Evolutionary conservation across 2,888 invertebrate genomes (phyloP).

Genomic region (Saturnia pavonia): DNA sequence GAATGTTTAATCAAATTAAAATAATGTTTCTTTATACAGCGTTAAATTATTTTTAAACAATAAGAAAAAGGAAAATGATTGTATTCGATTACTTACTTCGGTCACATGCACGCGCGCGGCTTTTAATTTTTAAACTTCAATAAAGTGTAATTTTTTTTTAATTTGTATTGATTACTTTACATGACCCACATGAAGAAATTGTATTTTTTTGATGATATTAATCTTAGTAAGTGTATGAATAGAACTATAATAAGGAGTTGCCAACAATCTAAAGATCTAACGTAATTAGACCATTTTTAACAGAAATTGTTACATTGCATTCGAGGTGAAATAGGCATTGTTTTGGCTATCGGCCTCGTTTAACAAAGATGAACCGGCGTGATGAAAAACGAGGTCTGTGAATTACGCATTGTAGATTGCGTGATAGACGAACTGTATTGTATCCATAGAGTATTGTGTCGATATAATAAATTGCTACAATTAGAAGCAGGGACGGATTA

Average conservation of each 20-base stretch:
- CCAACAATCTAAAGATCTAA: neutral
- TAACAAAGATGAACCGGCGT: constrained; percentile 30
- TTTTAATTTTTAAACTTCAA: too few species aligned
- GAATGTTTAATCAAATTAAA: too few species aligned
- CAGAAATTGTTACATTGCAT: constrained; percentile 33
- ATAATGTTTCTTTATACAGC: too few species aligned
- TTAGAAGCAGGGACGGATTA: too few species aligned
- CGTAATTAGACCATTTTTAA: constrained; percentile 24
- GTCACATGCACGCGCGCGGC: too few species aligned
- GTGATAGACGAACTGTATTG: constrained; percentile 5
- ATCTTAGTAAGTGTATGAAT: neutral
- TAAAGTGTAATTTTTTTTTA: too few species aligned
- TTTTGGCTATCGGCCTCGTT: constrained; percentile 33
- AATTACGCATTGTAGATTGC: constrained; percentile 18
- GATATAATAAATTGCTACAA: constrained; percentile 1
- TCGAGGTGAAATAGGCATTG: constrained; percentile 40
- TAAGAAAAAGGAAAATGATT: too few species aligned
- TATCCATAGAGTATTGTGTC: constrained; percentile 12
- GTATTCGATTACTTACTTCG: too few species aligned
- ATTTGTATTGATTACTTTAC: too few species aligned
- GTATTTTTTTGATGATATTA: neutral
- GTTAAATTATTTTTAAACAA: too few species aligned
- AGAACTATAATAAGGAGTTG: neutral
- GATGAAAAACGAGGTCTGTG: constrained; percentile 22
- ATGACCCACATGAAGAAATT: neutral